Evolutionary conservation across 2,113 vertebrate species (phyloP), one percentile per base, ranked within the genome.

Genomic region (Otis tarda): DNA sequence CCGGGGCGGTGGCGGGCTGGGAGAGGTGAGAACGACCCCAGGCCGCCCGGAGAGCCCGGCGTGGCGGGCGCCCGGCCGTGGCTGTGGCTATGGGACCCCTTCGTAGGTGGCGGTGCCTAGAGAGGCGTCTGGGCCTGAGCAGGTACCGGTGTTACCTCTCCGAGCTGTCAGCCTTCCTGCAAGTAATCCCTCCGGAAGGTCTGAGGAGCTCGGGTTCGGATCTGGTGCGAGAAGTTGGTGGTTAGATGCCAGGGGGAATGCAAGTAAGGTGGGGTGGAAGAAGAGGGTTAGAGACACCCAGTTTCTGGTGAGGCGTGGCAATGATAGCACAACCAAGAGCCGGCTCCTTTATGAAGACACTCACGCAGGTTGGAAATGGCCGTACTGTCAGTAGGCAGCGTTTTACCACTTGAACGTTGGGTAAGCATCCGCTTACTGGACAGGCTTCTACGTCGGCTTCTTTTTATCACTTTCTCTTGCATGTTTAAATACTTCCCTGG

Each of bases 291-390:
- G 21, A 18, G 45, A 9, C 27, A 1, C 14, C 2, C 10, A 1
- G 57, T 5, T 45, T 67, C 15, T 60, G 85, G 35, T 27, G 61
- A 39, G 76, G 80, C 1, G 14, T n/a, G 87, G 67, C 68, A 14
- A 3, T 1, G 67, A 3, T 2, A 20, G 43, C 24, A 2, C 27
- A 3, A 6, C 16, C 41, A 3, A 19, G 55, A 41, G 19, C 12
- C n/a, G 12, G 33, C 21, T 15, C 21, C 30, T 7, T 10, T 3
- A 0, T 6, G 69, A 30, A 39, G 41, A 14, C 1, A 1, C 23
- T 24, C 22, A 1, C 0, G 0, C 3, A 8, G n/a, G 64, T 10
- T 0, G 2, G 73, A 57, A 25, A 30, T 2, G n/a, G 39, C 37
- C 0, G 0, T 30, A 3, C 4, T 14, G 80, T 33, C 64, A 5